A percentile compares a stretch with the other conserved stretches of the same genome.
Conservation (phyloP, 1,140 invertebrate species). For the Drosophila insularis region DNA sequence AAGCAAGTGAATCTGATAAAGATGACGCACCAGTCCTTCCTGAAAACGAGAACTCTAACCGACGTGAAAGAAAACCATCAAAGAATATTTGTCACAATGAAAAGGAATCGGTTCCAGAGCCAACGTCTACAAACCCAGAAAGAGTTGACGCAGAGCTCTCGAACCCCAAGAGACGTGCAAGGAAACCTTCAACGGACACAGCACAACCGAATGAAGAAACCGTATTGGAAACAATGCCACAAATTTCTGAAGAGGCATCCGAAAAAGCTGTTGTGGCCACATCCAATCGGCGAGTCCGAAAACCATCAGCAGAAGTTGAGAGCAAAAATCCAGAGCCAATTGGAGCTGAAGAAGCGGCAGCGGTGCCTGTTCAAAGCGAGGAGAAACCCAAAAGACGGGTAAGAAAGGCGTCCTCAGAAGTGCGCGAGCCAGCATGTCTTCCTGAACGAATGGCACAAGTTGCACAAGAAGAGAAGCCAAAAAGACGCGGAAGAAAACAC, state of each 20-base stretch:
- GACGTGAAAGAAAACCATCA: conserved; percentile 27
- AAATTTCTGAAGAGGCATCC: background rate
- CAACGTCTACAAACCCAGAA: background rate
- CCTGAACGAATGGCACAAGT: background rate
- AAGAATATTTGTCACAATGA: too few relatives aligned
- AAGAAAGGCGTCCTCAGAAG: conserved; percentile 29
- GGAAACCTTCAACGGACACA: conserved; percentile 26
- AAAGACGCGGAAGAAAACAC: conserved; percentile 29
- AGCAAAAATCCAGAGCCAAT: background rate
- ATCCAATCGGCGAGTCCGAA: conserved; percentile 16
- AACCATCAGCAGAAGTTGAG: conserved; percentile 7
- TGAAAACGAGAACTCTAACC: background rate
- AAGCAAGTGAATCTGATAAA: background rate
- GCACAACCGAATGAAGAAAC: background rate
- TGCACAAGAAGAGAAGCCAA: conserved; percentile 18
- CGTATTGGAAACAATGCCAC: background rate
- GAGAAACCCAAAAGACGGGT: conserved; percentile 31
- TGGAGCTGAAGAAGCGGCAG: background rate
- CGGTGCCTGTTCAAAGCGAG: background rate
- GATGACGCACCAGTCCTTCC: background rate
- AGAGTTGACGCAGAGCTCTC: background rate
- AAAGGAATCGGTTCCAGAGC: too few relatives aligned
- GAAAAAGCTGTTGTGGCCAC: background rate
- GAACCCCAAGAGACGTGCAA: conserved; percentile 32
- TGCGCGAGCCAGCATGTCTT: background rate